phyloP scores from a whole-genome alignment of 2,888 invertebrate genomes.

The Drosophila quasianomalipes region DNA sequence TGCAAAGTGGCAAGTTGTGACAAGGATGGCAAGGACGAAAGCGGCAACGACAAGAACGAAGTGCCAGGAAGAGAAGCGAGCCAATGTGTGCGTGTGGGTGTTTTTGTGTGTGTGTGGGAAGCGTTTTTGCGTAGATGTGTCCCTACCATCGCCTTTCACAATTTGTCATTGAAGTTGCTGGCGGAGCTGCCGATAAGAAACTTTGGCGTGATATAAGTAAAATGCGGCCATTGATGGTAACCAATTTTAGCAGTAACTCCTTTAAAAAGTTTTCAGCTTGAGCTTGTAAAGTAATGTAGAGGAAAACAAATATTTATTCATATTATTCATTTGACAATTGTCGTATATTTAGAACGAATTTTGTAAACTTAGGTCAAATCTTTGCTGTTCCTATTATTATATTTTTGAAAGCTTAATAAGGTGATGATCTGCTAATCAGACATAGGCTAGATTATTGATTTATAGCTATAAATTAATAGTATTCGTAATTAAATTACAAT shows the following conservation, averaged over 20 bases:
- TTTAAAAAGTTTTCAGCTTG: constrained; percentile 25
- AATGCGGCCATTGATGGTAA: constrained; percentile 71
- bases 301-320: constrained; percentile 16
- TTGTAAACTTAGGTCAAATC: background rate
- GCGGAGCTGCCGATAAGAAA: constrained; percentile 73
- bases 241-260: constrained; percentile 49
- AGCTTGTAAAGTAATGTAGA: constrained; percentile 12
- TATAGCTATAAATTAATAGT: background rate
- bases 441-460: background rate
- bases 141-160: constrained; percentile 54
- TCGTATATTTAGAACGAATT: background rate
- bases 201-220: constrained; percentile 69
- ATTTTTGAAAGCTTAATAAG: background rate
- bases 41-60: constrained; percentile 2
- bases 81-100: background rate
- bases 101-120: constrained; percentile 14
- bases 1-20: constrained; percentile 80
- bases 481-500: background rate
- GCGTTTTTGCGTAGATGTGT: constrained; percentile 45
- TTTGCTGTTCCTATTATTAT: background rate
- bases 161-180: constrained; percentile 78
- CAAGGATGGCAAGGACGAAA: constrained; percentile 34
- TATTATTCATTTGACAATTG: constrained; percentile 12
- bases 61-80: constrained; percentile 28
- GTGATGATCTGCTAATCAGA: background rate